A percentile compares a stretch with the other conserved stretches of the same genome.
These are phyloP conservation scores for Ceratina japonica DNA, from an alignment of 1,140 invertebrate genomes.

Conservation along the genomic window DNA sequence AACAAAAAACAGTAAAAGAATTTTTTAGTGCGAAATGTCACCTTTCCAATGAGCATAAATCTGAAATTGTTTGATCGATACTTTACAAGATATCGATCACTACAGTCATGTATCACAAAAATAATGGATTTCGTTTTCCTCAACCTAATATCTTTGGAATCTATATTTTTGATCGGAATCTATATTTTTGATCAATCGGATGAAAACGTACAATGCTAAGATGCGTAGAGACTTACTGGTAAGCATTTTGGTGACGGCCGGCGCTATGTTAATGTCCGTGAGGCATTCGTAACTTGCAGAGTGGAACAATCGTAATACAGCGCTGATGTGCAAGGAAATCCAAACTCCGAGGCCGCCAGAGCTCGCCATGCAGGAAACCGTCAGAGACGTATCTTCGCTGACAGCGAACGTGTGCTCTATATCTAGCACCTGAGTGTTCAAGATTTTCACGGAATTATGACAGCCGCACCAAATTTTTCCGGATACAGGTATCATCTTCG, in stretches of 20 bases:
- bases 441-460: constrained; percentile 90
- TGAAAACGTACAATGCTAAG: neutral
- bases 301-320: constrained; percentile 88
- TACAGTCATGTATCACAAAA: too few relatives aligned
- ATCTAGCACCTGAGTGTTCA: constrained; percentile 86
- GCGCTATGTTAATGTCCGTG: constrained; percentile 93
- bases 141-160: too few relatives aligned
- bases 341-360: constrained; percentile 91
- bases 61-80: too few relatives aligned
- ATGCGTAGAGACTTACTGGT: constrained; percentile 84
- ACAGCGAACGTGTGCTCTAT: constrained; percentile 89
- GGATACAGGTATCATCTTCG: constrained; percentile 90
- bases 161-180: too few relatives aligned
- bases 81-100: too few relatives aligned
- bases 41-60: too few relatives aligned
- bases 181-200: too few relatives aligned
- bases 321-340: constrained; percentile 93
- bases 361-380: constrained; percentile 90
- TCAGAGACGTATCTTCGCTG: constrained; percentile 86
- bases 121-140: too few relatives aligned
- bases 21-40: too few relatives aligned
- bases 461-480: constrained; percentile 94
- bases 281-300: constrained; percentile 89
- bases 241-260: constrained; percentile 96
- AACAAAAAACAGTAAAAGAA: too few relatives aligned